Percentiles rank a stretch among this genome's conserved stretches.
phyloP scores from a whole-genome alignment of 2,888 invertebrate genomes.

The Drosophila trichaetosa region DNA sequence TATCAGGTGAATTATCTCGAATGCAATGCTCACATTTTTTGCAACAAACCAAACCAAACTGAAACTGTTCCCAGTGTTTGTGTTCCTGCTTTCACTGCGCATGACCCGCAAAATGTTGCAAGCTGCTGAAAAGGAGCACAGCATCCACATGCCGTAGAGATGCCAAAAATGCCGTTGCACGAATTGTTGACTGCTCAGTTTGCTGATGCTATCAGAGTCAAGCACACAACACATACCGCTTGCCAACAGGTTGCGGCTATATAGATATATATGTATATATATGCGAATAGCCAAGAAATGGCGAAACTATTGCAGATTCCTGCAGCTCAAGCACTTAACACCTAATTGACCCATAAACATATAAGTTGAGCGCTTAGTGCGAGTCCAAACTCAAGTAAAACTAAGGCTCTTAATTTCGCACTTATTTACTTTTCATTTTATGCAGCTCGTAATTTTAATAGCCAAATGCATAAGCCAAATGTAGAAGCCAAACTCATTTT shows the following conservation, averaged over 20 bases:
- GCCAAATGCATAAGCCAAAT: not conserved
- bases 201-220: constrained; percentile 12
- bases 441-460: not conserved
- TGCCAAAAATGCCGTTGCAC: not conserved
- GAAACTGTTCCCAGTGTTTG: constrained; percentile 25
- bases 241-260: constrained; percentile 37
- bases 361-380: constrained; percentile 13
- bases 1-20: constrained; percentile 47
- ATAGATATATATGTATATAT: not conserved
- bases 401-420: constrained; percentile 4
- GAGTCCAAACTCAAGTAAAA: constrained; percentile 1
- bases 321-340: constrained; percentile 2
- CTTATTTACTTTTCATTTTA: not conserved
- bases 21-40: constrained; percentile 27
- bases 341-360: constrained; percentile 44
- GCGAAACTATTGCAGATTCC: constrained; percentile 25
- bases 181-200: constrained; percentile 30
- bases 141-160: constrained; percentile 62
- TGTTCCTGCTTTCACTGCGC: constrained; percentile 27
- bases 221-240: constrained; percentile 6
- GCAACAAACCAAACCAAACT: constrained; percentile 3
- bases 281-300: not conserved
- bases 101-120: constrained; percentile 31
- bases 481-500: not conserved
- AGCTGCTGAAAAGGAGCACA: constrained; percentile 41